phyloP scores from a whole-genome alignment of 2,113 vertebrate genomes.

The Micronycteris hirsuta region DNA sequence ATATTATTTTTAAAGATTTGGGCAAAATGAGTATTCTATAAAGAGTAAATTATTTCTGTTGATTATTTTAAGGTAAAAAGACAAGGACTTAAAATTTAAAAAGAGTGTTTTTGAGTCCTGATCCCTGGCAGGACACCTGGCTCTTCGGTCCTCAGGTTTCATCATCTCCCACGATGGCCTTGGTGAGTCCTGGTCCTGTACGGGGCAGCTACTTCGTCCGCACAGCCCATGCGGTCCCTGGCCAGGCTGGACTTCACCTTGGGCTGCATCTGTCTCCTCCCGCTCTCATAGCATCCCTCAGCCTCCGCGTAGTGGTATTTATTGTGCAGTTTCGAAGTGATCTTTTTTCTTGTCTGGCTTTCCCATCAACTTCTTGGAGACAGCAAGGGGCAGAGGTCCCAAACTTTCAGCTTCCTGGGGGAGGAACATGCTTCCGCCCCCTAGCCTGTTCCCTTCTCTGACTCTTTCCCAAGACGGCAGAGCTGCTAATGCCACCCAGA shows the following conservation, averaged over 20 bases:
- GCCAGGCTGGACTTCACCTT: background rate
- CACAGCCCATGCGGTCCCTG: background rate
- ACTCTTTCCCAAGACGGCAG: background rate
- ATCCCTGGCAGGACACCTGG: background rate
- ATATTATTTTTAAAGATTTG: background rate
- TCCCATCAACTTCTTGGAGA: background rate
- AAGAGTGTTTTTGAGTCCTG: background rate
- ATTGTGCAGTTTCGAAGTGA: background rate
- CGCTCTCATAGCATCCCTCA: accelerated
- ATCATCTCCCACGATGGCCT: accelerated
- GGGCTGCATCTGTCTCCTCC: background rate
- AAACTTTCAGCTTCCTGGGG: background rate
- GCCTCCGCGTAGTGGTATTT: background rate
- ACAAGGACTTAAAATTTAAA: background rate
- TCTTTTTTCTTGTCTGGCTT: background rate
- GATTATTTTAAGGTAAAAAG: background rate
- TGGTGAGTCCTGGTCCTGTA: too few relatives aligned
- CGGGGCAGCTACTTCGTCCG: accelerated
- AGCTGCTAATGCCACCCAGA: background rate
- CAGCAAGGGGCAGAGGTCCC: background rate
- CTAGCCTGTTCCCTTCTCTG: background rate
- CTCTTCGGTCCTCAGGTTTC: background rate
- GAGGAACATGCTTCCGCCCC: background rate
- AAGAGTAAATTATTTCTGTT: background rate
- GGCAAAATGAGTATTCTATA: background rate